These are phyloP conservation scores for Cheracebus regulus DNA, from an alignment of 2,797 vertebrate genomes.

Conservation along the genomic window DNA sequence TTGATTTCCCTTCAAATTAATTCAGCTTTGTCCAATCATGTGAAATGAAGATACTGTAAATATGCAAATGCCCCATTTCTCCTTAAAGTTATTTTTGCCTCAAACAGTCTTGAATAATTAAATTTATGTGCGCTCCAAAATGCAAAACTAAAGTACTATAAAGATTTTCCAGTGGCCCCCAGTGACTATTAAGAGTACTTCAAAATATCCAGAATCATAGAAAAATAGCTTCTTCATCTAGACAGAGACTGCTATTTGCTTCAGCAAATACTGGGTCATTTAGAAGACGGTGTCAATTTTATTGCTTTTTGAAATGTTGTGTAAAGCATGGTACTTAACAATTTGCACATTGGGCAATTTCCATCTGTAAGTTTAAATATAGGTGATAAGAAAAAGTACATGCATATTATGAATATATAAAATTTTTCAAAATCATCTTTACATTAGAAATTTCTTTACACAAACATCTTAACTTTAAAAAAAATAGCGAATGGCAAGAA, in stretches of 20 bases:
- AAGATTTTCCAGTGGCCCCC: neutral
- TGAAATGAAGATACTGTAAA: neutral
- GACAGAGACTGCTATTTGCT: neutral
- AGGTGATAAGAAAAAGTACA: slow-evolving; percentile 75
- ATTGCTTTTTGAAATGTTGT: slow-evolving; percentile 73
- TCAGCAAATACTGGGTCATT: neutral
- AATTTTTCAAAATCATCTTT: slow-evolving; percentile 73
- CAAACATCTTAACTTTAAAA: slow-evolving; percentile 67
- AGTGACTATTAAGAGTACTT: neutral
- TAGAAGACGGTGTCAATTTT: slow-evolving; percentile 71
- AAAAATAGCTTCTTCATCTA: slow-evolving; percentile 47
- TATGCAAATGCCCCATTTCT: neutral
- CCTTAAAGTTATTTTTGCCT: neutral
- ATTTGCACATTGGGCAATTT: slow-evolving; percentile 69
- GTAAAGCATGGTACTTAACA: slow-evolving; percentile 73
- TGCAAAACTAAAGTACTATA: slow-evolving; percentile 23
- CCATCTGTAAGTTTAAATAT: slow-evolving; percentile 79
- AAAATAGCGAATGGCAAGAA: slow-evolving; percentile 54
- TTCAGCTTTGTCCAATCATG: neutral
- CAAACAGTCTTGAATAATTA: neutral
- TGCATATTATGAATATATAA: slow-evolving; percentile 78
- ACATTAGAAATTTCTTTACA: slow-evolving; percentile 77
- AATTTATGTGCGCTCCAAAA: slow-evolving; percentile 6
- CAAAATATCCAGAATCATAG: slow-evolving; percentile 30
- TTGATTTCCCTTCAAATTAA: slow-evolving; percentile 31